These are phyloP conservation scores for Rattus rattus DNA, from an alignment of 2,113 vertebrate genomes.

Conservation along the genomic window DNA sequence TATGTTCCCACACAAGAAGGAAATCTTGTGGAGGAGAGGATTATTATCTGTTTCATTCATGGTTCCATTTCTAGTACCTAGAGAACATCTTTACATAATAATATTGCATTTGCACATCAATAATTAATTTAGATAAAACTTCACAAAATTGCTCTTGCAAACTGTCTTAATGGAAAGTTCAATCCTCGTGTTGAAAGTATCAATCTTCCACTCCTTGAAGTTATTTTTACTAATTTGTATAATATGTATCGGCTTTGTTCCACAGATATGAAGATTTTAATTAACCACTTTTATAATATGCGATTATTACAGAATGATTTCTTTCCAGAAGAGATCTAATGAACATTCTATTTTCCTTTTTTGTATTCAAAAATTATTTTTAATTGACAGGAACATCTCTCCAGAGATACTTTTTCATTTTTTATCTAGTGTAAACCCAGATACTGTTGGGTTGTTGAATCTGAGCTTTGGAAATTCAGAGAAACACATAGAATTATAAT, in stretches of 20 bases:
- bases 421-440: background rate
- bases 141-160: background rate
- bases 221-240: background rate
- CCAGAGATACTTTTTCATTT: background rate
- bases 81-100: background rate
- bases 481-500: background rate
- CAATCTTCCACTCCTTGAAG: background rate
- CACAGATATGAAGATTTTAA: conserved; percentile 4
- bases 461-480: conserved; percentile 16
- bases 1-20: background rate
- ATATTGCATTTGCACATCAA: background rate
- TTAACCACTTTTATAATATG: background rate
- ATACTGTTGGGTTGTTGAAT: background rate
- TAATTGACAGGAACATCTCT: background rate
- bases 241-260: background rate
- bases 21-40: background rate
- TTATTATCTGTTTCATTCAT: background rate
- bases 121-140: background rate
- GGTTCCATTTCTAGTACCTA: background rate
- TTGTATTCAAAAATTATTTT: background rate
- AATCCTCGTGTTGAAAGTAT: conserved; percentile 10
- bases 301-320: background rate
- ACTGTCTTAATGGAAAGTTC: background rate
- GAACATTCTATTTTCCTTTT: background rate
- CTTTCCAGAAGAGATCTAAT: background rate